phyloP scores from a whole-genome alignment of 2,113 vertebrate genomes.

The Dolichallabes microphthalmus region DNA sequence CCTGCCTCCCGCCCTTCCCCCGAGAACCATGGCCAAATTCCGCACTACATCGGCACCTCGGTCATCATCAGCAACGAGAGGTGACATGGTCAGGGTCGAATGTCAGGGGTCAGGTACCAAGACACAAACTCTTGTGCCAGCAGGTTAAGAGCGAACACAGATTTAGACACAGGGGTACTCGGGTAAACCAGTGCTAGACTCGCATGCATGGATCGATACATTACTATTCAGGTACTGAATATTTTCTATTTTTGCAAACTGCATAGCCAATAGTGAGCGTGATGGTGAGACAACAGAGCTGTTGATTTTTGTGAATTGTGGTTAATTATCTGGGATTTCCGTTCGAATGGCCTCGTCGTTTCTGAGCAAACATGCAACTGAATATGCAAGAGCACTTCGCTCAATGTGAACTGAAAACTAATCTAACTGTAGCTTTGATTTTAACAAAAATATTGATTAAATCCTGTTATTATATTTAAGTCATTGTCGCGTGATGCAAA shows the following conservation, averaged over 20 bases:
- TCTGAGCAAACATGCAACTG: background rate
- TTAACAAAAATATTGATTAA: background rate
- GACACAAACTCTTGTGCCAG: conserved; percentile 2
- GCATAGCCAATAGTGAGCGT: conserved; percentile 36
- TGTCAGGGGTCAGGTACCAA: conserved; percentile 14
- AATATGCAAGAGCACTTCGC: conserved; percentile 25
- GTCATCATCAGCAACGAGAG: conserved; percentile 92
- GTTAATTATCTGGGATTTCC: background rate
- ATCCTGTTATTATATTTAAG: conserved; percentile 13
- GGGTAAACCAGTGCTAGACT: conserved; percentile 29
- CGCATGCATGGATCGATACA: conserved; percentile 25
- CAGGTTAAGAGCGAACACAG: background rate
- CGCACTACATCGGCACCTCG: conserved; percentile 85
- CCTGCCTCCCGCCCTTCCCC: conserved; percentile 73
- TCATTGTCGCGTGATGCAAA: background rate
- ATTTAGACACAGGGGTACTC: conserved; percentile 24
- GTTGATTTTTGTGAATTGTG: background rate
- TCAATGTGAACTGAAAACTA: conserved; percentile 14
- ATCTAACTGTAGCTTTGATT: conserved; percentile 1
- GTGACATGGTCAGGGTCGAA: conserved; percentile 69
- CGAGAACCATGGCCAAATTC: conserved; percentile 74
- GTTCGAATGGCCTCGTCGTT: background rate
- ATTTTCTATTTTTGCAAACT: conserved; percentile 54
- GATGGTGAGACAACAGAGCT: background rate
- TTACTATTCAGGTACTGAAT: conserved; percentile 49